phyloP scores from a whole-genome alignment of 2,888 invertebrate genomes.

The Agrochola macilenta region DNA sequence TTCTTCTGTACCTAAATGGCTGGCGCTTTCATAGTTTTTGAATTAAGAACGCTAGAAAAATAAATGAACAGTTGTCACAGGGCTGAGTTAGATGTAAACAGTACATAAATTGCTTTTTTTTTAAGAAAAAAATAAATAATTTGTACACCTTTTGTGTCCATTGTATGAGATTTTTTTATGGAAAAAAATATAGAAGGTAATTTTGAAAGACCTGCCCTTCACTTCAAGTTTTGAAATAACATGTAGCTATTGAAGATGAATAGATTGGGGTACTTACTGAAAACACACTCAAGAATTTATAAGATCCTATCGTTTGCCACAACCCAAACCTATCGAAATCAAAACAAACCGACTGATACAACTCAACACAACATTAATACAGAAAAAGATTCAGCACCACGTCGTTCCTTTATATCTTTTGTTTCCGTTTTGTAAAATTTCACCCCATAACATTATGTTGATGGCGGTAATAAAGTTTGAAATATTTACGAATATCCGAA shows the following conservation, averaged over 20 bases:
- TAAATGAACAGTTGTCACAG: conserved; percentile 12
- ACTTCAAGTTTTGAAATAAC: neutral
- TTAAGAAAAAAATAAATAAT: neutral
- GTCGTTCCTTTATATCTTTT: conserved; percentile 86
- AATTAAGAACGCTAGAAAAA: conserved; percentile 8
- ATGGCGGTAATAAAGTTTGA: conserved; percentile 89
- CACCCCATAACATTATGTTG: conserved; percentile 90
- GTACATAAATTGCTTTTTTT: neutral
- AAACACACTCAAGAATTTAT: conserved; percentile 46
- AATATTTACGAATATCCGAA: conserved; percentile 90
- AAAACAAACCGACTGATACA: conserved; percentile 57
- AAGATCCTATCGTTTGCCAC: neutral
- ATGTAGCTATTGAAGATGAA: conserved; percentile 2
- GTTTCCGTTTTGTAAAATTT: conserved; percentile 90
- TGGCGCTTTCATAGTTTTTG: conserved; percentile 30
- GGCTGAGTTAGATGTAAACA: neutral
- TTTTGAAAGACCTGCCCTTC: neutral
- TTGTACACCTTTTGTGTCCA: neutral
- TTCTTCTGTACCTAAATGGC: conserved; percentile 6
- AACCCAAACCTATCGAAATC: conserved; percentile 20
- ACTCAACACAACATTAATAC: conserved; percentile 80
- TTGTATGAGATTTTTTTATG: neutral
- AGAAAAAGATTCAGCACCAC: conserved; percentile 79
- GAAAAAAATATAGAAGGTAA: neutral
- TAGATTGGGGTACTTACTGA: conserved; percentile 19